These are phyloP conservation scores for Acanthiza pusilla DNA, from an alignment of 2,797 vertebrate genomes.

Conservation along the genomic window DNA sequence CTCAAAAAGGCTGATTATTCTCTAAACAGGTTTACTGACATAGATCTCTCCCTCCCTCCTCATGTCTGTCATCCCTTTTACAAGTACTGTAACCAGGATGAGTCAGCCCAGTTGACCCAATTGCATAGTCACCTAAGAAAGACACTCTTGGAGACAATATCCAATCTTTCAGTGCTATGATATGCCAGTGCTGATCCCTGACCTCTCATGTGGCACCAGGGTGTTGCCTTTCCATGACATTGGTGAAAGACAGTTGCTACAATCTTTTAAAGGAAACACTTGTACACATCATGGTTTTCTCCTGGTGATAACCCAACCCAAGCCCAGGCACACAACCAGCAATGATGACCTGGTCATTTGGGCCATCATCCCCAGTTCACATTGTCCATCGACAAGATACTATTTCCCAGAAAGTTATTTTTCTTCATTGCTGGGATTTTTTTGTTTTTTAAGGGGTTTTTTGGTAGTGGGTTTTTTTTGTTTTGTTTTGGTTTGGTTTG, in stretches of 20 bases:
- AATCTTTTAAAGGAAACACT: neutral
- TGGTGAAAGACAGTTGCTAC: neutral
- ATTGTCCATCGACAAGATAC: neutral
- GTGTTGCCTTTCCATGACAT: neutral
- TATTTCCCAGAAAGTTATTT: neutral
- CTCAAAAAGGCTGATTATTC: neutral
- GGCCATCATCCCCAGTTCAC: neutral
- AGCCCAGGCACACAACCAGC: neutral
- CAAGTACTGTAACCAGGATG: neutral
- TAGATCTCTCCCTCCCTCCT: neutral
- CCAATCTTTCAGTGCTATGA: neutral
- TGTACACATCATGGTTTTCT: neutral
- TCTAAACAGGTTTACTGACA: neutral
- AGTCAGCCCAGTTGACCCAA: neutral
- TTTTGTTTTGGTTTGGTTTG: too few relatives aligned
- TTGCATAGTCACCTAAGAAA: accelerated
- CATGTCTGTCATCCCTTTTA: neutral
- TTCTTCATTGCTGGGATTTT: neutral
- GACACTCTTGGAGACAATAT: neutral
- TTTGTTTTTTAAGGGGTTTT: neutral
- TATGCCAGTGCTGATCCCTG: neutral
- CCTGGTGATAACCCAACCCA: neutral
- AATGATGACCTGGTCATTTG: accelerated
- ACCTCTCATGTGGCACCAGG: neutral
- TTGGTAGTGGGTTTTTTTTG: too few relatives aligned